A percentile compares a stretch with the other conserved stretches of the same genome.
Conservation (phyloP, 1,140 invertebrate species). For the Megalonaias nervosa region DNA sequence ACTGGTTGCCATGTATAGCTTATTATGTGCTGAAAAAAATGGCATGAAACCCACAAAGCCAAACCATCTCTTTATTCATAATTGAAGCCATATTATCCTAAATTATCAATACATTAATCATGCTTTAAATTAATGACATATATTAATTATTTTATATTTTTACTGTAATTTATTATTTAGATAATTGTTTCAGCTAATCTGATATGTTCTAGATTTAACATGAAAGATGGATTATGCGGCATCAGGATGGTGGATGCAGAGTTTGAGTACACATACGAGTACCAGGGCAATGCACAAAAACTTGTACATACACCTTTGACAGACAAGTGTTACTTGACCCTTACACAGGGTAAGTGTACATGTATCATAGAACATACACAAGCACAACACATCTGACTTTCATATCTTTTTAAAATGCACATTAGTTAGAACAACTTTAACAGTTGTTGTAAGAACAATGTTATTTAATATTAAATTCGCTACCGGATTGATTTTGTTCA, state of each 20-base stretch:
- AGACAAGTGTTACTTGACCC: constrained; percentile 95
- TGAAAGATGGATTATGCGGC: constrained; percentile 71
- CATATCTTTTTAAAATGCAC: no score
- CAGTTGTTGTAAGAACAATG: no score
- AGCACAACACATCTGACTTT: no score
- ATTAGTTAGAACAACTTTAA: no score
- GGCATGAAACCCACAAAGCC: no score
- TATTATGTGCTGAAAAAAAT: no score
- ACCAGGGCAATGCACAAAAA: constrained; percentile 93
- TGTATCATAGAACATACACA: constrained; percentile 45
- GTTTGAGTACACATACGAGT: constrained; percentile 98
- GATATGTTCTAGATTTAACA: constrained; percentile 70
- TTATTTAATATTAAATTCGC: no score
- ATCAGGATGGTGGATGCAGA: constrained; percentile 86
- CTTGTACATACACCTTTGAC: constrained; percentile 94
- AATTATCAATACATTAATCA: no score
- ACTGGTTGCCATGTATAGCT: no score
- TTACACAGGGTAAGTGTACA: constrained; percentile 82
- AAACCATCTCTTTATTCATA: no score
- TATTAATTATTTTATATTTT: background rate
- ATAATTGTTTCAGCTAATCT: background rate
- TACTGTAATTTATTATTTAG: background rate
- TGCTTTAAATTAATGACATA: background rate
- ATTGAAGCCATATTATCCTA: no score
- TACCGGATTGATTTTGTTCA: no score